phyloP scores from a whole-genome alignment of 37 sponge, comb jelly and placozoan genomes.

The Beroe ovata region DNA sequence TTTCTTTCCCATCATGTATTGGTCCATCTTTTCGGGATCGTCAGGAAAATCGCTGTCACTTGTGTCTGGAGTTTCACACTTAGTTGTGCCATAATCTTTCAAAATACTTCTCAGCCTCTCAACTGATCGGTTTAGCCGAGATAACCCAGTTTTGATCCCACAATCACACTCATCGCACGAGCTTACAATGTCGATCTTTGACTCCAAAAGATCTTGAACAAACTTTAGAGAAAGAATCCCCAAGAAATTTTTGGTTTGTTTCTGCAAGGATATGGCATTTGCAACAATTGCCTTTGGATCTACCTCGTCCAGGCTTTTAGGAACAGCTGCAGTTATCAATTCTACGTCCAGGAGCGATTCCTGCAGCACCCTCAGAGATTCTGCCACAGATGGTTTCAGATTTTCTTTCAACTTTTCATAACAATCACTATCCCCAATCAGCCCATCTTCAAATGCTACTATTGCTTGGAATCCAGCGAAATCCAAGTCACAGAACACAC shows the following conservation, averaged over 20 bases:
- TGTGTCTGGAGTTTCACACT: background rate
- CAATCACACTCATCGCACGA: background rate
- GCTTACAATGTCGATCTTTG: background rate
- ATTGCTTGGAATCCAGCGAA: background rate
- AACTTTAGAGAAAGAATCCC: background rate
- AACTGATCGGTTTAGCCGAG: background rate
- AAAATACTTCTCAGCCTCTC: background rate
- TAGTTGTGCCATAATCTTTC: background rate
- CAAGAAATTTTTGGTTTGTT: background rate
- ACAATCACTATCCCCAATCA: background rate
- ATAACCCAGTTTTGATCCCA: background rate
- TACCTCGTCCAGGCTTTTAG: background rate
- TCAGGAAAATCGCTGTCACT: background rate
- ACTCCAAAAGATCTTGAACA: background rate
- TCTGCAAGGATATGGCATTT: background rate
- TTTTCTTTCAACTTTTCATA: background rate
- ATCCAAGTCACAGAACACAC: background rate
- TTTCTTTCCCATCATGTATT: background rate
- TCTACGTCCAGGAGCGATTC: background rate
- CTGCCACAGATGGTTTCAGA: background rate
- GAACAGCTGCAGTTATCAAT: background rate
- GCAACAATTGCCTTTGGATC: background rate
- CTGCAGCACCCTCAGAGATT: background rate
- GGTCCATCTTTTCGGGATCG: background rate
- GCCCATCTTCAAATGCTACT: background rate